Conservation (phyloP, 2,113 vertebrate species). For the Peucedramus taeniatus region DNA sequence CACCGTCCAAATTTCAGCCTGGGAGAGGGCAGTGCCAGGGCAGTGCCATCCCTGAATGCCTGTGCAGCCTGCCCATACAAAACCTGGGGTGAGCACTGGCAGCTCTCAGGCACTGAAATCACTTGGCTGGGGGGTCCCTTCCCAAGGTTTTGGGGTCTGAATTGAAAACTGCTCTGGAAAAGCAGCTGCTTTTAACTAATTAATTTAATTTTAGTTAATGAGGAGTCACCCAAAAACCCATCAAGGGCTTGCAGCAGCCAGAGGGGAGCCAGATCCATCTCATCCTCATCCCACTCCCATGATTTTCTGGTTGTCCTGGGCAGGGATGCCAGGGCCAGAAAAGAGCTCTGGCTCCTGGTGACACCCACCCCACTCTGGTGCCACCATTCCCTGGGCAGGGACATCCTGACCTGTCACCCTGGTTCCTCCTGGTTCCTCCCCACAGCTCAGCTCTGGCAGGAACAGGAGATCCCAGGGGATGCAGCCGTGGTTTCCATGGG, state of each 20-base stretch:
- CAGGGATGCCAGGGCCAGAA: fast-evolving
- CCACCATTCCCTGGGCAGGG: not conserved
- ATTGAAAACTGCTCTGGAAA: not conserved
- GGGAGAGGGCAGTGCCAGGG: too few relatives aligned
- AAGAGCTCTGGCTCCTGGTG: not conserved
- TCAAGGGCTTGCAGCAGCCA: not conserved
- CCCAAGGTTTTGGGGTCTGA: not conserved
- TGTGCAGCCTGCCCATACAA: not conserved
- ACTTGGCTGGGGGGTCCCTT: not conserved
- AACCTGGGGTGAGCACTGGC: not conserved
- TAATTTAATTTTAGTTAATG: not conserved
- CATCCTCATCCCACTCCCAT: fast-evolving
- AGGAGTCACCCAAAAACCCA: not conserved
- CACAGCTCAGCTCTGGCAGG: not conserved
- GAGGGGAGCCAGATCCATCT: not conserved
- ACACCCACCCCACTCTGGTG: not conserved
- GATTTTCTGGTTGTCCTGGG: not conserved
- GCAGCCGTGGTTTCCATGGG: not conserved
- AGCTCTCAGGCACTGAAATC: not conserved
- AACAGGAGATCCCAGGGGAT: not conserved
- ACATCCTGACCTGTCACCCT: not conserved
- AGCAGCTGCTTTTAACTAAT: not conserved
- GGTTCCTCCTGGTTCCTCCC: not conserved
- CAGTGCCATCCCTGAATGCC: not conserved
- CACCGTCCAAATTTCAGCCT: fast-evolving